These are phyloP conservation scores for Pangasius djambal DNA, from an alignment of 2,797 vertebrate genomes.

Conservation along the genomic window DNA sequence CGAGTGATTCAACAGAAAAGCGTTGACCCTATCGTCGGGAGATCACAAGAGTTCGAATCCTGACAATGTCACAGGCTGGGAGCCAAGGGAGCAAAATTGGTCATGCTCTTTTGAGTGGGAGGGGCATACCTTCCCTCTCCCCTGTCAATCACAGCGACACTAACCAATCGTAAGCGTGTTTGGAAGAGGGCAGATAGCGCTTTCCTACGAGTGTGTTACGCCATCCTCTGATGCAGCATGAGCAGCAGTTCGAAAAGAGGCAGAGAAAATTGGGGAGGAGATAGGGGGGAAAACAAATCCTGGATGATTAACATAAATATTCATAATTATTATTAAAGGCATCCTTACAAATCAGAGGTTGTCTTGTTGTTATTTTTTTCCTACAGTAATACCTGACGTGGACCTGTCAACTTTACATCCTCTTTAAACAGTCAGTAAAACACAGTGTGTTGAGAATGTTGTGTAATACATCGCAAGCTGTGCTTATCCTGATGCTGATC, in stretches of 20 bases:
- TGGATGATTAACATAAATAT: not conserved
- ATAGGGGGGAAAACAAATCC: not conserved
- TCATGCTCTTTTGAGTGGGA: not conserved
- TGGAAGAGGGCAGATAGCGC: not conserved
- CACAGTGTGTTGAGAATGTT: not conserved
- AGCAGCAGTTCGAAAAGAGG: not conserved
- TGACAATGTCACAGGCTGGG: not conserved
- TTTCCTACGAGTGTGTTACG: not conserved
- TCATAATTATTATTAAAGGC: not conserved
- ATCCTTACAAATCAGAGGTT: not conserved
- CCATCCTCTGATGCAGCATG: not conserved
- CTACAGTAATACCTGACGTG: too few species aligned
- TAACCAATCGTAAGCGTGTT: not conserved
- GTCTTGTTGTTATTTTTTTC: not conserved
- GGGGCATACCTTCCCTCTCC: not conserved
- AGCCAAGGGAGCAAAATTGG: not conserved
- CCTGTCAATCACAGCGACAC: not conserved
- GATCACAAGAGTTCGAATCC: too few species aligned
- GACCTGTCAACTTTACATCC: not conserved
- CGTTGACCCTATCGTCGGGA: too few species aligned
- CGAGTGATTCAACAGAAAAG: too few species aligned
- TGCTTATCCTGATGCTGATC: not conserved
- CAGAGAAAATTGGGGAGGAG: not conserved
- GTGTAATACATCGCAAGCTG: not conserved
- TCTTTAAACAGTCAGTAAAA: not conserved